Base-by-base conservation (phyloP, 2,888 invertebrate species). In the Chirona hameri region DNA sequence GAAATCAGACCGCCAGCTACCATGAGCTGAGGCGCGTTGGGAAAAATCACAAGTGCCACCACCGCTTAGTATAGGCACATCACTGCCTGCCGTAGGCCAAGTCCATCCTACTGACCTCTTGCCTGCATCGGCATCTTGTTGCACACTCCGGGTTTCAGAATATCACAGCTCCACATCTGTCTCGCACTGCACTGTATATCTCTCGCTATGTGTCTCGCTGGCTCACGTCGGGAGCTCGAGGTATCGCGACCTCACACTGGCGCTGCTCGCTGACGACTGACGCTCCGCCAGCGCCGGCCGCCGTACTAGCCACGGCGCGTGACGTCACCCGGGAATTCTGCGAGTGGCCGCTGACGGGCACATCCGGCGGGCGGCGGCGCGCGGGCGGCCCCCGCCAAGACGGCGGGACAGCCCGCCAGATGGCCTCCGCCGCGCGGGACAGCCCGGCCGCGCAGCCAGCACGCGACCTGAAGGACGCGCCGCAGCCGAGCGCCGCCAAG, bases 291-390 rank as follows among this genome's bases (percentile, higher is more conserved):
- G 69, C 72, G 18, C 31, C 72, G 24, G 72, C 72, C 72, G 72
- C 29, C 72, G 72, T 72, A 72, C 72, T 65, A 24, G 72, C 72
- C 69, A 31, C 31, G 29, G 18, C 31, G 5, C 72, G 72, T 72
- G 72, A 72, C 72, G 72, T 72, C 72, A 72, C 31, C 31, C 29
- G 72, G 72, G 72, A 72, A 72, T 72, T 72, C 72, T 29, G 31
- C 72, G 72, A 31, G 31, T 18, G 72, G 72, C 72, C 27, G 72
- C 29, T 72, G 72, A 72, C 72, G 10, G 72, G 18, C 72, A 72
- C 72, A 72, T 72, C 72, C 72, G 72, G 72, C 72, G 31, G 31
- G 69, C 15, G 24, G 60, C 60, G 39, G 39, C 39, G 39, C 39
- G 24, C n/a, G 57, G 24, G n/a, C 65, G 65, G 65, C 65, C 65